A percentile compares a stretch with the other conserved stretches of the same genome.
phyloP scores from a whole-genome alignment of 2,888 invertebrate genomes.

The Stegana nigrithorax region DNA sequence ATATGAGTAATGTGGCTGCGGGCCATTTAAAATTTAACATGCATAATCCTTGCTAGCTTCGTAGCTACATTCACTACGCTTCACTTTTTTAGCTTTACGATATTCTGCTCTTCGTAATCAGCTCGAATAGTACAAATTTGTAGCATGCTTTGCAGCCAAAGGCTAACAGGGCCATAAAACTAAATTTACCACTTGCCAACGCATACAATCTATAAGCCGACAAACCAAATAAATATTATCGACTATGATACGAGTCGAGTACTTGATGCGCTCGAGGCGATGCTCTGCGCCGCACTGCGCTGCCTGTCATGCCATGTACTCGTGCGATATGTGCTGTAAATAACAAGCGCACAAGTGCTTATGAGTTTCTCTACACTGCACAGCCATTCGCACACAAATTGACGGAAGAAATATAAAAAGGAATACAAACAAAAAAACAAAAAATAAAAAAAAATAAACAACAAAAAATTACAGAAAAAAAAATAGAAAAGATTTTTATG shows the following conservation, averaged over 20 bases:
- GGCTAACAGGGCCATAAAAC: background rate
- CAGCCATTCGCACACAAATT: too few species aligned
- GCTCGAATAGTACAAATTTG: conserved; percentile 16
- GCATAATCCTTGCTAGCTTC: too few species aligned
- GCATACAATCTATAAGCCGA: conserved; percentile 16
- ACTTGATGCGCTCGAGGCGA: conserved; percentile 10
- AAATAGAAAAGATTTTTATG: conserved; percentile 49
- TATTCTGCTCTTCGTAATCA: too few species aligned
- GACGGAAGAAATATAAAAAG: too few species aligned
- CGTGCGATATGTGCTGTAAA: too few species aligned
- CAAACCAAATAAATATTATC: conserved; percentile 42
- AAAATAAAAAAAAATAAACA: conserved; percentile 32
- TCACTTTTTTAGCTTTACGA: too few species aligned
- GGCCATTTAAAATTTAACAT: background rate
- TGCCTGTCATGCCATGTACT: too few species aligned
- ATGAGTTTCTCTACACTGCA: too few species aligned
- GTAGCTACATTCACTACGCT: too few species aligned
- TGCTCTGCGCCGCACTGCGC: conserved; percentile 8
- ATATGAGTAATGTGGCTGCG: background rate
- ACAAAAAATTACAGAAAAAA: conserved; percentile 4
- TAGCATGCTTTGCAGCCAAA: background rate
- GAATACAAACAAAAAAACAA: background rate
- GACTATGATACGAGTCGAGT: conserved; percentile 32
- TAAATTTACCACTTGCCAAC: conserved; percentile 6
- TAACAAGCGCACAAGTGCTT: too few species aligned